Conservation (phyloP, 2,113 vertebrate species). For the Vanacampus margaritifer region DNA sequence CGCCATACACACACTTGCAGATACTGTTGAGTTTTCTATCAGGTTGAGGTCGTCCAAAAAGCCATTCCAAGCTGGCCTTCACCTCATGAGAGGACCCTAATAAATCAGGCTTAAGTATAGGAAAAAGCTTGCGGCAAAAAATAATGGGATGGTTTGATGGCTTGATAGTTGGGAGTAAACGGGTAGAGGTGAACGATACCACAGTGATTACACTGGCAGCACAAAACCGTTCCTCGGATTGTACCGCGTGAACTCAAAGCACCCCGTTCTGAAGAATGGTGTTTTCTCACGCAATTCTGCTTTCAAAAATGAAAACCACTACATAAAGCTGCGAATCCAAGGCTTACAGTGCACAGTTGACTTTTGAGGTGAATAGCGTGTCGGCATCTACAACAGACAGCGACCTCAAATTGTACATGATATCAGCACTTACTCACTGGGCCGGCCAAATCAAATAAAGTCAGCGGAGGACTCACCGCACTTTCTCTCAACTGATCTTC, state of each 20-base stretch:
- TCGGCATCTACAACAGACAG: slow-evolving; percentile 4
- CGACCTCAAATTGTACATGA: slow-evolving; percentile 17
- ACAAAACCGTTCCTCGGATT: not conserved
- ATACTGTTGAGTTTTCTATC: too few relatives aligned
- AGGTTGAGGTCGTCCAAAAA: not conserved
- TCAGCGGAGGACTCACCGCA: slow-evolving; percentile 22
- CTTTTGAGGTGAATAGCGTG: slow-evolving; percentile 6
- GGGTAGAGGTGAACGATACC: not conserved
- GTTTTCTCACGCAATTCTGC: slow-evolving; percentile 19
- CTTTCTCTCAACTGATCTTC: slow-evolving; percentile 20
- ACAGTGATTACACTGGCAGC: not conserved
- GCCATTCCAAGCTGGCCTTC: not conserved
- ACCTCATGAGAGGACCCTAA: not conserved
- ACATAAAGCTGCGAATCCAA: not conserved
- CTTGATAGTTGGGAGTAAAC: not conserved
- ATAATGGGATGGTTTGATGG: not conserved
- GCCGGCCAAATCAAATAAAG: slow-evolving; percentile 30
- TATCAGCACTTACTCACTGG: slow-evolving; percentile 19
- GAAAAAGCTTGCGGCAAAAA: not conserved
- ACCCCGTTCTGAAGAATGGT: slow-evolving; percentile 23
- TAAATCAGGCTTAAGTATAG: not conserved
- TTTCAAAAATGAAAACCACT: slow-evolving; percentile 14
- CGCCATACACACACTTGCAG: slow-evolving; percentile 6
- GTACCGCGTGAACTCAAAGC: not conserved
- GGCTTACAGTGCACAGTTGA: not conserved